Evolutionary conservation across 2,113 vertebrate genomes (phyloP), one percentile per base, ranked within the genome.

Genomic region (Catharus fuscescens): DNA sequence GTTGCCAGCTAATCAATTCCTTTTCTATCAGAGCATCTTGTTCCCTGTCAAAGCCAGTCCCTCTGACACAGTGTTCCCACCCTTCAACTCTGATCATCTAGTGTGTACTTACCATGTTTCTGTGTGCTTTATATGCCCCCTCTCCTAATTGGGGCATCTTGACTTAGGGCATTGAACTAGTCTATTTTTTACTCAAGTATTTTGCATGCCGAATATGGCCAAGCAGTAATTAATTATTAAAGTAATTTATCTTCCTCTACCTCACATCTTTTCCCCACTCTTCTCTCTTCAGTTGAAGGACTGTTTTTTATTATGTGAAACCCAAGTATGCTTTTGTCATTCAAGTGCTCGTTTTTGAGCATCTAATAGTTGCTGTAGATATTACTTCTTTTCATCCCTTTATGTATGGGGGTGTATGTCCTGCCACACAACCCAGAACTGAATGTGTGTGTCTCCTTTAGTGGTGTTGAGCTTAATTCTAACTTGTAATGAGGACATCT

Each of bases 401-500:
- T 42, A 2, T 38, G 14, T 14, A 5, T 28, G 7, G 32, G 5
- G 5, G 2, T 38, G 13, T 61, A n/a, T 2, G 2, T 69, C 26
- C 29, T 57, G 40, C 61, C 61, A 24, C 21, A n/a, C 21, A 60
- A 2, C 20, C 32, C n/a, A 80, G 14, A 93, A 24, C 23, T 67
- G 65, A 44, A 10, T 20, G 23, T 71, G 29, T n/a, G 17, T 44
- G 16, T 56, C 50, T 61, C 11, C 36, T 82, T 71, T 76, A 4
- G 4, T 60, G 52, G 6, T 4, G 40, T 21, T 54, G 32, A 70
- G 9, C 73, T 71, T 45, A 54, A 57, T 64, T 88, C 56, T 70
- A 23, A 15, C 8, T 48, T 45, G 10, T 50, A 29, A 11, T 0
- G 0, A 44, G 29, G 7, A 4, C 18, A 36, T 59, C 47, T 31